phyloP scores from a whole-genome alignment of 2,888 invertebrate genomes.

The Nowickia ferox region DNA sequence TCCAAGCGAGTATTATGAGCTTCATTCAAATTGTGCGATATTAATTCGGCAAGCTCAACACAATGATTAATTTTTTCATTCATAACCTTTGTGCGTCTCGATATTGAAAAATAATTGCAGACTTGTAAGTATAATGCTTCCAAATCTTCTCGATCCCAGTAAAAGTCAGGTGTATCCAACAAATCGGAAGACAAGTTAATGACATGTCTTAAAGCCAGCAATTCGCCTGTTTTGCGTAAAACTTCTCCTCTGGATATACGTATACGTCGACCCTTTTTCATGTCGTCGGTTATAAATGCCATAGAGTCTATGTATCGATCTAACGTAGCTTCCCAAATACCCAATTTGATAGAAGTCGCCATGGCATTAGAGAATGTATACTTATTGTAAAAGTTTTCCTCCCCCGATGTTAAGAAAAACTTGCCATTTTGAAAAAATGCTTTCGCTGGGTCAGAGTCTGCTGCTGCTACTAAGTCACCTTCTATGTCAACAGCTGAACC shows the following conservation, averaged over 20 bases:
- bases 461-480: conserved; percentile 79
- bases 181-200: conserved; percentile 97
- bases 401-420: conserved; percentile 82
- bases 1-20: conserved; percentile 96
- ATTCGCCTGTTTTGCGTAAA: conserved; percentile 91
- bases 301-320: conserved; percentile 93
- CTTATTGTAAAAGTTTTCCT: conserved; percentile 89
- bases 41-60: conserved; percentile 93
- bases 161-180: conserved; percentile 97
- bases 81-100: conserved; percentile 95
- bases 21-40: conserved; percentile 95
- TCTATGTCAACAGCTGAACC: conserved; percentile 80
- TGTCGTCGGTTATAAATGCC: conserved; percentile 90
- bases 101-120: conserved; percentile 92
- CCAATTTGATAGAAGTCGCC: conserved; percentile 95
- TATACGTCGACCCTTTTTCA: conserved; percentile 90
- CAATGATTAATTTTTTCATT: conserved; percentile 98
- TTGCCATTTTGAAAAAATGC: conserved; percentile 81
- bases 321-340: conserved; percentile 95
- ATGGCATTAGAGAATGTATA: conserved; percentile 98
- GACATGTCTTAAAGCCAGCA: conserved; percentile 93
- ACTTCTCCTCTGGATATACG: conserved; percentile 85
- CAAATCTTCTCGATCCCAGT: conserved; percentile 97
- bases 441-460: conserved; percentile 79
- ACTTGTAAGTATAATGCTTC: conserved; percentile 93